Evolutionary conservation across 2,888 invertebrate genomes (phyloP).

Genomic region (Heliconius hortense): DNA sequence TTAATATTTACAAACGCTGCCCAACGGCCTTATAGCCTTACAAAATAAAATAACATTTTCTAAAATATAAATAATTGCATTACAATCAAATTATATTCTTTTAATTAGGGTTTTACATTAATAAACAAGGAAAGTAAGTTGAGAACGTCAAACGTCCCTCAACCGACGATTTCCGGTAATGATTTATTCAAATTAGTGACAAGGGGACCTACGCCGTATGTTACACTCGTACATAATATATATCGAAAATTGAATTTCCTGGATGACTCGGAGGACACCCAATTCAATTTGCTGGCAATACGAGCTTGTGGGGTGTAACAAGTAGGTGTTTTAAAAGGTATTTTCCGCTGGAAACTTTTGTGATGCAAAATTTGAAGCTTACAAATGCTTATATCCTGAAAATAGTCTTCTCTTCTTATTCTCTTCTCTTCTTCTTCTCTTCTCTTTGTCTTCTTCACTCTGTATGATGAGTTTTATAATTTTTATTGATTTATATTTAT

Average conservation of each 20-base stretch:
- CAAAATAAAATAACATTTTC: neutral
- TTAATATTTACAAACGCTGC: too few species aligned
- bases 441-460: neutral
- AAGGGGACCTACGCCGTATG: neutral
- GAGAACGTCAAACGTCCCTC: neutral
- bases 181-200: slow-evolving; percentile 17
- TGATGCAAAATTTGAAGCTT: slow-evolving; percentile 11
- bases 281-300: slow-evolving; percentile 19
- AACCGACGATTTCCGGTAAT: slow-evolving; percentile 6
- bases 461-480: neutral
- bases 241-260: slow-evolving; percentile 22
- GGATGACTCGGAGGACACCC: slow-evolving; percentile 8
- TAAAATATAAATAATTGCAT: too few species aligned
- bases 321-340: slow-evolving; percentile 18
- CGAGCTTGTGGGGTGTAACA: slow-evolving; percentile 18
- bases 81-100: neutral
- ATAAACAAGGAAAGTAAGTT: neutral
- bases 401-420: too few species aligned
- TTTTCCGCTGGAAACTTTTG: slow-evolving; percentile 15
- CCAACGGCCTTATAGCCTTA: neutral
- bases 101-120: neutral
- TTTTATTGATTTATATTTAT: neutral
- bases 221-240: slow-evolving; percentile 15
- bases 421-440: too few species aligned
- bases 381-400: neutral